These are phyloP conservation scores for Drosophila malerkotliana DNA, from an alignment of 1,140 invertebrate species.

Conservation along the genomic window DNA sequence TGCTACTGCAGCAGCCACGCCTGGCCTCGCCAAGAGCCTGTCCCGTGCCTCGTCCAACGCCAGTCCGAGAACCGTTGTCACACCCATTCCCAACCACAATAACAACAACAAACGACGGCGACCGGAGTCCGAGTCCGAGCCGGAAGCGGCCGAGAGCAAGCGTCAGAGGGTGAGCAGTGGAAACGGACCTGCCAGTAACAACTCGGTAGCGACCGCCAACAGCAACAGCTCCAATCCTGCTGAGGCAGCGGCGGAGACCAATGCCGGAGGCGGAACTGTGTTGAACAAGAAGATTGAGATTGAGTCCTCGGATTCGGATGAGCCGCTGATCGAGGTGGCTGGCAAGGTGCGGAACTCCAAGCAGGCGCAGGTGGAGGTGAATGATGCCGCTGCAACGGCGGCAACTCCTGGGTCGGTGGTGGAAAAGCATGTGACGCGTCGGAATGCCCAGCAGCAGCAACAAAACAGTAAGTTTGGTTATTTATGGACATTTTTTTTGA, in stretches of 20 bases:
- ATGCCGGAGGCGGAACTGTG: constrained; percentile 1
- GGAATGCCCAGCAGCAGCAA: constrained; percentile 64
- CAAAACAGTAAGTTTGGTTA: constrained; percentile 55
- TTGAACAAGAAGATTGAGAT: constrained; percentile 80
- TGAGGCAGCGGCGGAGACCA: not conserved
- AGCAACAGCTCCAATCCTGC: not conserved
- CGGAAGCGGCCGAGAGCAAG: constrained; percentile 42
- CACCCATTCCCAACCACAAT: constrained; percentile 60
- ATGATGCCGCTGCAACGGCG: constrained; percentile 42
- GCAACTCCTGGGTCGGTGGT: constrained; percentile 41
- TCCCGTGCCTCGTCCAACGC: constrained; percentile 53
- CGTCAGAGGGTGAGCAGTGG: constrained; percentile 55
- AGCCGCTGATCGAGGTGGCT: constrained; percentile 89
- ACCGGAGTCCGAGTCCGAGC: constrained; percentile 89
- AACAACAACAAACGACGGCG: constrained; percentile 87
- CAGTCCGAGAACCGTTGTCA: constrained; percentile 51
- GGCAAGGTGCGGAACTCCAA: constrained; percentile 87
- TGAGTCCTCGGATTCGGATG: constrained; percentile 90
- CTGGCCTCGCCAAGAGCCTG: constrained; percentile 30
- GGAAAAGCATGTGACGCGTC: constrained; percentile 73
- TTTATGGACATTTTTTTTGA: too few relatives aligned
- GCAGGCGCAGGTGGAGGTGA: constrained; percentile 56
- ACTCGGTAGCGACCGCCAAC: constrained; percentile 1
- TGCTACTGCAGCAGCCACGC: constrained; percentile 19
- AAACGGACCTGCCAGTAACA: constrained; percentile 24